phyloP scores from a whole-genome alignment of 2,113 vertebrate species.

The Myotis brandtii region DNA sequence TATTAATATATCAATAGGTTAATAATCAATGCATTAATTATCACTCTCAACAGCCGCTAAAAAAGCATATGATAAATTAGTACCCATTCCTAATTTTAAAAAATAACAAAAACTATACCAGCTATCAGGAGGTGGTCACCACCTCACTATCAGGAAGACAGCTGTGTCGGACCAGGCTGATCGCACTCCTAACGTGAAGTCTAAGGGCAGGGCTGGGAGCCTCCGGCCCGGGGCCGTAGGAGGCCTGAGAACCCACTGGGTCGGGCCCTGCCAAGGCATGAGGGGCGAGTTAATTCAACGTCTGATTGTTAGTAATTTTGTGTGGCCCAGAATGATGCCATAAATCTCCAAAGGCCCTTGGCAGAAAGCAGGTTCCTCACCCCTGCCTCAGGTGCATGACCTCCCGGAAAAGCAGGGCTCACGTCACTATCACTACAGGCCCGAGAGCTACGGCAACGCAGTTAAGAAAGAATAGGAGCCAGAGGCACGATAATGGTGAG shows the following conservation, averaged over 20 bases:
- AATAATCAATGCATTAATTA: neutral
- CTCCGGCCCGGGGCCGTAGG: too few species aligned
- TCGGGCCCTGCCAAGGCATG: too few species aligned
- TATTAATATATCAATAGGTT: neutral
- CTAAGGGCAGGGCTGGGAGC: too few species aligned
- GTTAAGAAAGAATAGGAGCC: neutral
- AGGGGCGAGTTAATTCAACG: too few species aligned
- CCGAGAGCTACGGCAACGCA: neutral
- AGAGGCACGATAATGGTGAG: neutral
- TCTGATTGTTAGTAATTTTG: too few species aligned
- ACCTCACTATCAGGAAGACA: neutral
- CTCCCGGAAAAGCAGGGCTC: neutral
- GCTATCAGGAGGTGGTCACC: too few species aligned
- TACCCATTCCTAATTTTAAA: constrained; percentile 8
- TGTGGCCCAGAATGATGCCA: too few species aligned
- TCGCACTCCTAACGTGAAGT: neutral
- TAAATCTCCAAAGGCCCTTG: too few species aligned
- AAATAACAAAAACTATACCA: too few species aligned
- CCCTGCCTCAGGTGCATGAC: neutral
- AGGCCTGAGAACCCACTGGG: too few species aligned
- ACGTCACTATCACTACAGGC: neutral
- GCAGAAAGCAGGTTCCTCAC: too few species aligned
- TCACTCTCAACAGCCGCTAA: neutral
- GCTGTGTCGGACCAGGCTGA: neutral
- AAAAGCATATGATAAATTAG: neutral